Base-by-base conservation (phyloP, 2,888 invertebrate genomes). In the Ochropleura plecta region DNA sequence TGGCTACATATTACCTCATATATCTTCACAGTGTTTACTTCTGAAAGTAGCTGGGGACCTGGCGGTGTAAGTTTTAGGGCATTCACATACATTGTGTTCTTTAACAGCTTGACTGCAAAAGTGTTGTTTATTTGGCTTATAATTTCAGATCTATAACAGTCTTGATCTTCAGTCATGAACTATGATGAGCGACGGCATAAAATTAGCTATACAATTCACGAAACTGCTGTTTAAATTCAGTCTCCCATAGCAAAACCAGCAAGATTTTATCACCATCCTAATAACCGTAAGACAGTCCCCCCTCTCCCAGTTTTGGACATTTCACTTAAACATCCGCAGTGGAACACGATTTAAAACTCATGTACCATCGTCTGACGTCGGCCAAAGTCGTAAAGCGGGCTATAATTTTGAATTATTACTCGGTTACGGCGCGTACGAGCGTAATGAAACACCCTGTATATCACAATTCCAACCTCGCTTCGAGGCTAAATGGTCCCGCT, bases 401-500 rank as follows among this genome's bases (percentile, higher is more conserved):
- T 91, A 93, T 95, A 94, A 94, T 92, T 93, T 93, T 95, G 94
- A 95, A 91, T 94, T 94, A 95, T 94, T 89, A 88, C 90, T 84
- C 92, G 83, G 92, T 91, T 92, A 92, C 93, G 91, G 90, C 92
- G 91, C 92, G 91, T 91, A 90, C 91, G 89, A 84, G 88, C 87
- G 94, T 95, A 95, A 95, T 94, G 94, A 94, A 94, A 94, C 94
- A 91, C 91, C 90, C 93, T 92, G 93, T 94, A 94, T 93, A 94
- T 95, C 94, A 94, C 93, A 93, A 93, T 93, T 92, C 89, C 91
- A 90, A 89, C 88, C 90, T 89, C 85, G 89, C 90, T 89, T 87
- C 88, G 91, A 86, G 90, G 92, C 92, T 94, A 94, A 95, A 94
- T 94, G 94, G 91, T 87, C 88, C 83, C 90, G 88, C 90, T 92